Conservation (phyloP, 2,888 invertebrate species). For the Smittia aterrima region DNA sequence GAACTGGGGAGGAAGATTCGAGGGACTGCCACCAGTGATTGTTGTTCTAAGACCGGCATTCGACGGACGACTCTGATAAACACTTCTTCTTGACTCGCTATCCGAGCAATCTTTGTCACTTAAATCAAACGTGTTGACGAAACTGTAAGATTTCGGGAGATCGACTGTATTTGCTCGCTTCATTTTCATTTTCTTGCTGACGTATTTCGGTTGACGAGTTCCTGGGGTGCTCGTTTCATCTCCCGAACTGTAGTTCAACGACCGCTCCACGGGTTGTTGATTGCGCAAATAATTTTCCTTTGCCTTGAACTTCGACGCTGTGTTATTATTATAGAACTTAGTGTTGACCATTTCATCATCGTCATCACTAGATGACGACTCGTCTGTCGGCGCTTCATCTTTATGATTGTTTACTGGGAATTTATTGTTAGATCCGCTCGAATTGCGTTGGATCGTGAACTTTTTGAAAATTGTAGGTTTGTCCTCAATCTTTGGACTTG, state of each 20-base stretch:
- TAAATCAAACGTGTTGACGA: conserved; percentile 57
- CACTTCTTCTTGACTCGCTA: conserved; percentile 43
- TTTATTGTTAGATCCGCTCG: conserved; percentile 35
- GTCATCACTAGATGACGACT: conserved; percentile 35
- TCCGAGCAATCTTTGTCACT: conserved; percentile 52
- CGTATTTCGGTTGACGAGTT: conserved; percentile 43
- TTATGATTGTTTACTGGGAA: conserved; percentile 41
- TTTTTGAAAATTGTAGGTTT: conserved; percentile 1
- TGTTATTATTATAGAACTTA: conserved; percentile 41
- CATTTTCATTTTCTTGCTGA: conserved; percentile 71
- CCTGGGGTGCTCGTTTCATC: conserved; percentile 29
- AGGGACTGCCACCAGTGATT: conserved; percentile 57
- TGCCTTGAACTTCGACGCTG: conserved; percentile 41
- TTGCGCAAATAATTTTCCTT: conserved; percentile 39
- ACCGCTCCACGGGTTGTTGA: conserved; percentile 1
- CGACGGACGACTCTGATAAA: conserved; percentile 44
- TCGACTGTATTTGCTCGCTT: conserved; percentile 88
- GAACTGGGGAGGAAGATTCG: conserved; percentile 63
- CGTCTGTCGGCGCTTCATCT: conserved; percentile 45
- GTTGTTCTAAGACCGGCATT: conserved; percentile 59
- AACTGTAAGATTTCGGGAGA: conserved; percentile 67
- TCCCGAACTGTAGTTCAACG: conserved; percentile 40
- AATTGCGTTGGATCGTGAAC: conserved; percentile 10
- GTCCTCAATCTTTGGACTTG: conserved; percentile 26
- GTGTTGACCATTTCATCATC: conserved; percentile 41